Conservation (phyloP, 2,888 invertebrate species). For the Orthosia gracilis region DNA sequence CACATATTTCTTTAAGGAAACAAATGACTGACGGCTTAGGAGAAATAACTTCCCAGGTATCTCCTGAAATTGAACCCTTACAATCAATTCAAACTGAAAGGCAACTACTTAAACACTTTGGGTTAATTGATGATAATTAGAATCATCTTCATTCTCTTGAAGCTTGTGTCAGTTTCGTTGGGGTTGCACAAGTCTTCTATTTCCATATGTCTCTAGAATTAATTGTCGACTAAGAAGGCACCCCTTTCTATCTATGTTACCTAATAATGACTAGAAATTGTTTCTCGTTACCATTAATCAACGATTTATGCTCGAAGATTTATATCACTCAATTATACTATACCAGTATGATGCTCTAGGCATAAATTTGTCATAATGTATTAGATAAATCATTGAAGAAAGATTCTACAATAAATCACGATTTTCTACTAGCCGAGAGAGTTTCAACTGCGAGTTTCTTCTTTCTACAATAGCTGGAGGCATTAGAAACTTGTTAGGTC, state of each 20-base stretch:
- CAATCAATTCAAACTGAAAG: constrained; percentile 1
- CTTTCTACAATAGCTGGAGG: constrained; percentile 53
- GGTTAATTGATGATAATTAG: too few species aligned
- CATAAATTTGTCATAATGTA: constrained; percentile 41
- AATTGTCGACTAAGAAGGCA: neutral
- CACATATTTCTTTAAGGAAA: too few species aligned
- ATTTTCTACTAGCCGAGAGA: constrained; percentile 48
- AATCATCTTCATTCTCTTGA: neutral
- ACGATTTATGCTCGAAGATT: constrained; percentile 26
- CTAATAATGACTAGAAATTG: constrained; percentile 10
- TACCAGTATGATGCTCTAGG: constrained; percentile 30
- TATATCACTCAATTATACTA: constrained; percentile 33
- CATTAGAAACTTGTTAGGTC: constrained; percentile 50
- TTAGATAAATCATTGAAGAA: constrained; percentile 41
- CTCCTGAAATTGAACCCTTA: neutral
- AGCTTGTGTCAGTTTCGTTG: neutral
- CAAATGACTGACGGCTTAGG: neutral
- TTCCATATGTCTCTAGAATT: neutral
- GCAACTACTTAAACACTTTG: neutral
- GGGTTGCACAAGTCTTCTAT: neutral
- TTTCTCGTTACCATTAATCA: neutral
- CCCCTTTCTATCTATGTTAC: neutral
- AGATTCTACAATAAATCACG: constrained; percentile 49
- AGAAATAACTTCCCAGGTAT: neutral
- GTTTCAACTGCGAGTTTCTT: constrained; percentile 42